A percentile compares a stretch with the other conserved stretches of the same genome.
Conservation (phyloP, 1,140 invertebrate species). For the Melanaphis sacchari region DNA sequence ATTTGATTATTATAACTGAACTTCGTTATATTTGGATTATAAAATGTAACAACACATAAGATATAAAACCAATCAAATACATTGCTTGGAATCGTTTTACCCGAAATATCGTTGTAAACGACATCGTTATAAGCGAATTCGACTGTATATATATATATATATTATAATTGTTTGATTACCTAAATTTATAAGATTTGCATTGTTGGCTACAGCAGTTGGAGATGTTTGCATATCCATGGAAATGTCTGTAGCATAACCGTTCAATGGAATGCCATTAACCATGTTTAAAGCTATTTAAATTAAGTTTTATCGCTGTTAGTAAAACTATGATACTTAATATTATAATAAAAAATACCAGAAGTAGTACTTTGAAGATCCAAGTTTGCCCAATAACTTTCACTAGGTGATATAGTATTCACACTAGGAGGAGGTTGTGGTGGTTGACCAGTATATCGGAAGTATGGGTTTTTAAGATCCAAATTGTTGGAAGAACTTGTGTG, state of each 20-base stretch:
- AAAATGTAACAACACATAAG: too few species aligned
- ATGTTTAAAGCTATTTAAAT: conserved; percentile 63
- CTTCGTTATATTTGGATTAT: too few species aligned
- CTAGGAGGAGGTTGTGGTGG: conserved; percentile 89
- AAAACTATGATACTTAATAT: conserved; percentile 55
- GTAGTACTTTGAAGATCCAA: conserved; percentile 76
- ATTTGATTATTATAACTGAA: too few species aligned
- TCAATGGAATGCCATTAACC: conserved; percentile 82
- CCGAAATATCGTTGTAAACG: too few species aligned
- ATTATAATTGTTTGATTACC: not conserved
- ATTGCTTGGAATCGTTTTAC: too few species aligned
- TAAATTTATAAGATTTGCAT: conserved; percentile 49
- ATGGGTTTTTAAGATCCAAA: conserved; percentile 98
- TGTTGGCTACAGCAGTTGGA: conserved; percentile 6
- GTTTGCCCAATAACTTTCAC: conserved; percentile 88
- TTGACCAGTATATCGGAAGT: conserved; percentile 92
- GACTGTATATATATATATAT: too few species aligned
- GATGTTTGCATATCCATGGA: conserved; percentile 60
- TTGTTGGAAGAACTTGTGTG: conserved; percentile 83
- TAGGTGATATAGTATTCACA: conserved; percentile 86
- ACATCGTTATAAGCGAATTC: too few species aligned
- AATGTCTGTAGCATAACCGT: conserved; percentile 77
- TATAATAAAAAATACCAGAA: conserved; percentile 64
- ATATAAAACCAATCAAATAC: too few species aligned
- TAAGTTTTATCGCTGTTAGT: not conserved